Conservation (phyloP, 2,888 invertebrate genomes). For the Aspidiotus destructor region DNA sequence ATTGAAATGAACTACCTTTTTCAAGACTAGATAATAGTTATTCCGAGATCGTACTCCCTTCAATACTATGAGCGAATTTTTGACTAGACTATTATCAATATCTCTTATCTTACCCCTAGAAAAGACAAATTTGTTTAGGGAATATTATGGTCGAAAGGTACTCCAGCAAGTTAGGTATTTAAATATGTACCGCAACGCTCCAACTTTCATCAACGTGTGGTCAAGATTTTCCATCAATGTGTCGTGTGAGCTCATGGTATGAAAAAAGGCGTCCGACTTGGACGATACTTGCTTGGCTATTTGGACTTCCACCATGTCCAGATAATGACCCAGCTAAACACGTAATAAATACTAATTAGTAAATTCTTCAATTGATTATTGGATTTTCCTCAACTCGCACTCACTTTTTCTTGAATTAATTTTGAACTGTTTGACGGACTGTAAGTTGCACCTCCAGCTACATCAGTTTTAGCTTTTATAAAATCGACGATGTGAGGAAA, state of each 20-base stretch:
- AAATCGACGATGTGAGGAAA: conserved; percentile 56
- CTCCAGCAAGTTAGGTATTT: neutral
- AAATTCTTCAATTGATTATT: neutral
- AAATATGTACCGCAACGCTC: conserved; percentile 45
- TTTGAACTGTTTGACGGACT: conserved; percentile 39
- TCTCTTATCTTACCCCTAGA: conserved; percentile 57
- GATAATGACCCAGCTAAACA: conserved; percentile 69
- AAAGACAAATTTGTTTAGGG: neutral
- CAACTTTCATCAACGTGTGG: conserved; percentile 66
- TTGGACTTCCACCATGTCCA: conserved; percentile 89
- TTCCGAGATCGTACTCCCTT: conserved; percentile 41
- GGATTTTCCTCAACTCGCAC: conserved; percentile 7
- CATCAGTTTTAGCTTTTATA: conserved; percentile 2
- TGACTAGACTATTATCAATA: conserved; percentile 68
- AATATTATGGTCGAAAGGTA: neutral
- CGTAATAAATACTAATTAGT: conserved; percentile 25
- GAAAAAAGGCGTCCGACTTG: conserved; percentile 94
- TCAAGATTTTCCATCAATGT: conserved; percentile 91
- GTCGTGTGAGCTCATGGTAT: conserved; percentile 97
- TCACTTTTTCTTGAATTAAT: conserved; percentile 71
- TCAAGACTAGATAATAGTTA: conserved; percentile 39
- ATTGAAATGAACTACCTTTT: conserved; percentile 39
- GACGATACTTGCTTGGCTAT: conserved; percentile 86
- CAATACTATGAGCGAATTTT: conserved; percentile 67
- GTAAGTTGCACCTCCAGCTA: neutral